Base-by-base conservation (phyloP, 2,797 vertebrate genomes). In the Notolepis coatsorum region DNA sequence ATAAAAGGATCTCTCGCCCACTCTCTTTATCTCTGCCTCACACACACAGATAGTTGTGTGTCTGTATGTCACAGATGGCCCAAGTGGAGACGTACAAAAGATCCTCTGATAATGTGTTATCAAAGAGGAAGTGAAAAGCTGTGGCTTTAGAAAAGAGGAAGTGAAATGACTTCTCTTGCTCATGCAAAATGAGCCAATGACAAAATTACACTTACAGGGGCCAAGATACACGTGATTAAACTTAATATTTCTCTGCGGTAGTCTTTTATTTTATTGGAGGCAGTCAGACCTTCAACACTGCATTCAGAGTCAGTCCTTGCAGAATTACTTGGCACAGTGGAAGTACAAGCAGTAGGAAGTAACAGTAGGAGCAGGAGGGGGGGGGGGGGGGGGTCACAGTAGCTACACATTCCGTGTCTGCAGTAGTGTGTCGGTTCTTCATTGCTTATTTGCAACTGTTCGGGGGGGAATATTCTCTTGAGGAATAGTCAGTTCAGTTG, bases 41-140 rank as follows among this genome's bases (percentile, higher is more conserved):
- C n/a, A n/a, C n/a, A n/a, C n/a, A n/a, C n/a, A n/a, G n/a, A n/a
- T n/a, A n/a, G n/a, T 10, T 68, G 17, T 39, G 25, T 39, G 33
- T 30, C 21, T 24, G 46, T 25, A 35, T 50, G 13, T 18, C 20
- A 4, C 31, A 56, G 13, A 68, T 42, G 37, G 41, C 21, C 31
- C 28, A 4, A 48, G 68, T 63, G 62, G 60, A 81, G 79, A 85
- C 68, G 30, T 69, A 49, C 63, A 24, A 12, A 12, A 50, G 33
- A 66, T 68, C 45, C 74, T 75, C 39, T 41, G 48, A 60, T 79
- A 37, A 79, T 42, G 48, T 18, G 1, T 33, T 66, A 56, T 50
- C 7, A 69, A 74, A 80, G 82, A 79, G 85, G 89, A 91, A 88
- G 79, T 86, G 80, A 84, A 78, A 85, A 67, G 20, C 57, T 48